Conservation (phyloP, 1,140 invertebrate species). For the Cryptotermes secundus region DNA sequence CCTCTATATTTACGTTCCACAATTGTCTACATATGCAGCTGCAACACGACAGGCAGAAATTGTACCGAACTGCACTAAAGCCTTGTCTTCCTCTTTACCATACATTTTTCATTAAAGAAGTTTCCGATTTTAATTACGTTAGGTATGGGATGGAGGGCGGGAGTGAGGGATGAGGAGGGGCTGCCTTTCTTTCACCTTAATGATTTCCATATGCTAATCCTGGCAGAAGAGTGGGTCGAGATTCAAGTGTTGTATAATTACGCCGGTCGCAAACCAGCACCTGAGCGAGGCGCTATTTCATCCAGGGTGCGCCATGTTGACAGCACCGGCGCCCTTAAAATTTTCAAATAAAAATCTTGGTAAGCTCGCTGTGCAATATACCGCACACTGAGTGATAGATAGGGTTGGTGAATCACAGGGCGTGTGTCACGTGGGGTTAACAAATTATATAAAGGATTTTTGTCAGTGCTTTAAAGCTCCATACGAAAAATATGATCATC, state of each 20-base stretch:
- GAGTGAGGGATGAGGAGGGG: background rate
- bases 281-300: slow-evolving; percentile 16
- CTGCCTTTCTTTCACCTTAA: background rate
- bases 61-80: background rate
- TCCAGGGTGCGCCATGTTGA: slow-evolving; percentile 24
- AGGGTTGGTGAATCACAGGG: no score
- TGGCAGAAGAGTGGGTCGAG: background rate
- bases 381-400: no score
- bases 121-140: slow-evolving; percentile 28
- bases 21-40: no score
- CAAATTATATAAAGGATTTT: no score
- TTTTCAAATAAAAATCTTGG: background rate
- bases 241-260: slow-evolving; percentile 7
- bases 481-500: no score
- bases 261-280: slow-evolving; percentile 6
- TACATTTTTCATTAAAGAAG: slow-evolving; percentile 29
- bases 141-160: background rate
- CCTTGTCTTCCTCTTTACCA: background rate
- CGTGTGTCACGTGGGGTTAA: no score
- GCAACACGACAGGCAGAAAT: background rate
- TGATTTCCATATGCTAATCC: slow-evolving; percentile 29
- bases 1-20: background rate
- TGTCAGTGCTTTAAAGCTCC: no score
- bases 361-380: background rate
- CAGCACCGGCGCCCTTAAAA: background rate